Evolutionary conservation across 2,797 vertebrate species (phyloP), one percentile per base, ranked within the genome.

Genomic region (Coluber constrictor): DNA sequence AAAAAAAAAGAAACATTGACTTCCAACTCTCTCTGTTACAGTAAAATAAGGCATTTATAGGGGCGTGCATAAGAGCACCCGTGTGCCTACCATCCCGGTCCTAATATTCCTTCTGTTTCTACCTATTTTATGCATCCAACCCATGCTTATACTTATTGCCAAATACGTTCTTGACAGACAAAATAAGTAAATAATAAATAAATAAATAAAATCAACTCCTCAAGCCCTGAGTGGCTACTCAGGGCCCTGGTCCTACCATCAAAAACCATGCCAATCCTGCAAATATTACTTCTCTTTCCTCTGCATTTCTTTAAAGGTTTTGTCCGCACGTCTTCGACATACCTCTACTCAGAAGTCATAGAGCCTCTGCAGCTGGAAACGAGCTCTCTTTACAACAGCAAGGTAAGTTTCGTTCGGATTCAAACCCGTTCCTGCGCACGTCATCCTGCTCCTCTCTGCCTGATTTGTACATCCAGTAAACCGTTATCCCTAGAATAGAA

Each of bases 261-360:
- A 29, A 70, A 2, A 32, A 11, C n/a, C n/a, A 15, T 16, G 29
- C 13, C 16, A 70, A 16, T 70, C 66, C 66, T 32, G 32, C 25
- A 47, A 86, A 59, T 66, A 5, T 57, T n/a, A 16, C 20, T 47
- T 43, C 7, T n/a, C 23, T n/a, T 16, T 70, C 27, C 18, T 7
- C 3, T 66, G 5, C 61, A 37, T 60, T 88, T 90, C 90, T 74
- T 37, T 60, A 0, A 13, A 93, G 93, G 88, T 90, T 92, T 51
- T 8, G 5, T 37, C 11, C 29, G 2, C n/a, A 5, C 51, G 0
- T 20, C 60, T 4, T 37, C 79, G 12, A 59, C 9, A 16, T 90
- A 90, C 6, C 59, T 86, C 86, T 93, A 87, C 60, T 86, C 93
- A 5, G 93, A 93, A 92, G 37, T 92, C 27, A 89, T 93, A 70